Conservation (phyloP, 2,888 invertebrate species). For the Mycalesis mineus region DNA sequence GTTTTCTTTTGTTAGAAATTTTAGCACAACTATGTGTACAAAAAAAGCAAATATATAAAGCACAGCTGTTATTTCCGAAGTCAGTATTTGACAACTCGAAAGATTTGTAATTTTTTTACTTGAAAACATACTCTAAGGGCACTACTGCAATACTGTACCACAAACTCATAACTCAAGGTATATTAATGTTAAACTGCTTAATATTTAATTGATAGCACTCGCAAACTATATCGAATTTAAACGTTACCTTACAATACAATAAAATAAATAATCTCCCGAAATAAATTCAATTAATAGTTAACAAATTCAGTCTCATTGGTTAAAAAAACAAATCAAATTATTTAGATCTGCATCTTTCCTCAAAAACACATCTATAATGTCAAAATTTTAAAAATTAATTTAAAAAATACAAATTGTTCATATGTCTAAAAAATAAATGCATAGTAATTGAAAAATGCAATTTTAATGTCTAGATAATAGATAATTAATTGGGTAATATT, state of each 20-base stretch:
- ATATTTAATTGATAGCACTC: slow-evolving; percentile 6
- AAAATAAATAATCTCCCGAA: slow-evolving; percentile 68
- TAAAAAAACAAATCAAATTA: slow-evolving; percentile 52
- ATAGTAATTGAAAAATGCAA: slow-evolving; percentile 31
- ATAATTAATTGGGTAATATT: slow-evolving; percentile 10
- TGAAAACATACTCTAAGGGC: no score
- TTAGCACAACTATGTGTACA: no score
- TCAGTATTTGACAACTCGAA: no score
- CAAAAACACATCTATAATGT: slow-evolving; percentile 44
- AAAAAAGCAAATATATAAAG: no score
- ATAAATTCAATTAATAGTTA: slow-evolving; percentile 55
- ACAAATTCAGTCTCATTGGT: slow-evolving; percentile 77
- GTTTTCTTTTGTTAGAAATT: no score
- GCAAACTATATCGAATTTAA: slow-evolving; percentile 13
- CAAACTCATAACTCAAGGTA: neutral
- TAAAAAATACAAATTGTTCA: slow-evolving; percentile 7
- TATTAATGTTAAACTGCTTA: neutral
- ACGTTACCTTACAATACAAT: slow-evolving; percentile 21
- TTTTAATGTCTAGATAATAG: slow-evolving; percentile 28
- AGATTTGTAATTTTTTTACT: no score
- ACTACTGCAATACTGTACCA: neutral
- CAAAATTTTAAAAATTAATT: slow-evolving; percentile 8
- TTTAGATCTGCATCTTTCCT: slow-evolving; percentile 54
- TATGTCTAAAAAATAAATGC: slow-evolving; percentile 46
- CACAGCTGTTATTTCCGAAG: no score